Evolutionary conservation across 2,888 invertebrate species (phyloP), one percentile per base, ranked within the genome.

Genomic region (Erebia aethiops): DNA sequence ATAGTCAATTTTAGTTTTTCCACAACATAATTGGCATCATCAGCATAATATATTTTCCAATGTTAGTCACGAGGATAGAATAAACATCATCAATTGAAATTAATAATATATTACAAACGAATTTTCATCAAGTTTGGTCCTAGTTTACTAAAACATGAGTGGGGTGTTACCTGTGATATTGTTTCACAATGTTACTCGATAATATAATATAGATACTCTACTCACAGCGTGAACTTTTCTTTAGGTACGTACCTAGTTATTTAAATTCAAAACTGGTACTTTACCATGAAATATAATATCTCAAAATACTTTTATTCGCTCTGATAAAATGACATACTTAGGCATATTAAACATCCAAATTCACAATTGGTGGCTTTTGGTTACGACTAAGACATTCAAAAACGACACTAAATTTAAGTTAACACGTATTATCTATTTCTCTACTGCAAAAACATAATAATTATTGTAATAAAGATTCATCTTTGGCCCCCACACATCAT

Each of bases 61-160:
- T 83, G 86, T 91, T 90, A 91, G 88, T 89, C 84, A 88, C 87
- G 81, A 85, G 81, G 83, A 80, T 83, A 85, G 75, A 80, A 88
- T 88, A 89, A 89, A 88, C 82, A 85, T 84, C 61, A 73, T 84
- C 63, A 73, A 71, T 89, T 89, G 87, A 90, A 87, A 91, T 87
- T 89, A 91, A 89, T 90, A 89, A 88, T 88, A 83, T 83, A 69
- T 75, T 77, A 77, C 46, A 85, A 88, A 89, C 84, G 84, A 82
- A 87, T 85, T 80, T 86, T 85, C 81, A 84, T 87, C 86, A 84
- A 86, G 86, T 84, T 89, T 92, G 91, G 91, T 91, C 91, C 87
- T 89, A 89, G 82, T 83, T 86, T 78, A 78, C 84, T 86, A 87
- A 81, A 82, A 73, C 69, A 54, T 61, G 68, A 67, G 67, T 65